Evolutionary conservation across 1,140 invertebrate genomes (phyloP), one percentile per base, ranked within the genome.

Genomic region (Dreissena rostriformis): DNA sequence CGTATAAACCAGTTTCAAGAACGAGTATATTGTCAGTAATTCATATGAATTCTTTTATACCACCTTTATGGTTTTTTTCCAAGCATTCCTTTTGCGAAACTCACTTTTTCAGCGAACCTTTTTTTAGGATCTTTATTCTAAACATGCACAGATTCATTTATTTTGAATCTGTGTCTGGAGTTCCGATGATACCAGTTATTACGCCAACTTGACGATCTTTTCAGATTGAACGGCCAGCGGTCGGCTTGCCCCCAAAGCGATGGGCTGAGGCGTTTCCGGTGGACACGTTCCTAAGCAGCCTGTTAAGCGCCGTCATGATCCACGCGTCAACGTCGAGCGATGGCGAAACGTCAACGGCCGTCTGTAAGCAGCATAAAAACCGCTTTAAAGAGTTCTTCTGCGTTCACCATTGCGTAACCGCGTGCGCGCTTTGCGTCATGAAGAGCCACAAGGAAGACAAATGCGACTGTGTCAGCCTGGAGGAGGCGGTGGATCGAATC

Each of bases 321-420:
- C 86, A 88, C 26, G 87, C 63, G 29, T 52, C 51, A 24, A 15
- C 24, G 61, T 73, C 26, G 19, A 29, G n/a, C 14, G 61, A 19
- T 17, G 78, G 26, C 7, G 51, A 24, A 19, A 53, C 28, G 0
- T 29, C 29, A 14, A 68, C 49, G 28, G 53, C 72, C 8, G 68
- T 68, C 7, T 88, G 87, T 73, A 76, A 79, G 29, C 71, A 82
- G 15, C 87, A 88, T 70, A 79, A 75, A 6, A 85, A 66, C 22
- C 76, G 85, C 68, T 61, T 82, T 1, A 65, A 83, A 28, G 87
- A 88, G 65, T 88, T 86, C 49, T 86, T 81, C 68, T 88, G 87
- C 73, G 29, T 85, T 24, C 80, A 80, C 14, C 85, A 84, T 75
- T 67, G 63, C 6, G 51, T 70, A 28, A 66, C 81, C n/a, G 84